Percentiles rank a stretch among this genome's conserved stretches.
Conservation (phyloP, 2,888 invertebrate genomes). For the Drosophila leonis region DNA sequence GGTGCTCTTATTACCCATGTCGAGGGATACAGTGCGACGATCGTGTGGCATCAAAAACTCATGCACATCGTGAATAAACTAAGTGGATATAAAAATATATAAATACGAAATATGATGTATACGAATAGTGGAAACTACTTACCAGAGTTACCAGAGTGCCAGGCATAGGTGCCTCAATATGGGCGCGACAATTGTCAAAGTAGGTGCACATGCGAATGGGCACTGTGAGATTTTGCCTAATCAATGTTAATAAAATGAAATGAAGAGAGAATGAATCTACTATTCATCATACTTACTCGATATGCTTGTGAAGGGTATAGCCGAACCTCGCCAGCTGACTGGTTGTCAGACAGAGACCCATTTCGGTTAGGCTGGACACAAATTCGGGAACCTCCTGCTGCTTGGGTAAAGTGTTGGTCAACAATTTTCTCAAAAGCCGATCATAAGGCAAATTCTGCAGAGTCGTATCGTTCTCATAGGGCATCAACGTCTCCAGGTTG, state of each 20-base stretch:
- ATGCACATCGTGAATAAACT: conserved; percentile 80
- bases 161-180: conserved; percentile 48
- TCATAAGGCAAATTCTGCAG: conserved; percentile 66
- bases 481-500: conserved; percentile 62
- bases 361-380: conserved; percentile 80
- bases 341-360: conserved; percentile 81
- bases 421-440: conserved; percentile 40
- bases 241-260: too few relatives aligned
- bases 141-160: conserved; percentile 49
- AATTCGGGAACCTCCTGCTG: conserved; percentile 11
- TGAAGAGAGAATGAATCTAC: too few relatives aligned
- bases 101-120: neutral
- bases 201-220: conserved; percentile 53
- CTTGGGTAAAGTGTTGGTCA: conserved; percentile 14
- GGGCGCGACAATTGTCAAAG: conserved; percentile 67
- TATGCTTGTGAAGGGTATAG: neutral
- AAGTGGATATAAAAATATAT: neutral
- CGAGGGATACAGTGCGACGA: conserved; percentile 53
- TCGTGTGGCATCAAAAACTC: conserved; percentile 75
- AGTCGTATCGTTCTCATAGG: conserved; percentile 72
- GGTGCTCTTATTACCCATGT: conserved; percentile 51
- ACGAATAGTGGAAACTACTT: too few relatives aligned
- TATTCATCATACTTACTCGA: neutral
- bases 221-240: conserved; percentile 28
- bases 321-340: conserved; percentile 72